A percentile compares a stretch with the other conserved stretches of the same genome.
Evolutionary conservation across 2,797 vertebrate genomes (phyloP).

Genomic region (Myripristis jacobus): DNA sequence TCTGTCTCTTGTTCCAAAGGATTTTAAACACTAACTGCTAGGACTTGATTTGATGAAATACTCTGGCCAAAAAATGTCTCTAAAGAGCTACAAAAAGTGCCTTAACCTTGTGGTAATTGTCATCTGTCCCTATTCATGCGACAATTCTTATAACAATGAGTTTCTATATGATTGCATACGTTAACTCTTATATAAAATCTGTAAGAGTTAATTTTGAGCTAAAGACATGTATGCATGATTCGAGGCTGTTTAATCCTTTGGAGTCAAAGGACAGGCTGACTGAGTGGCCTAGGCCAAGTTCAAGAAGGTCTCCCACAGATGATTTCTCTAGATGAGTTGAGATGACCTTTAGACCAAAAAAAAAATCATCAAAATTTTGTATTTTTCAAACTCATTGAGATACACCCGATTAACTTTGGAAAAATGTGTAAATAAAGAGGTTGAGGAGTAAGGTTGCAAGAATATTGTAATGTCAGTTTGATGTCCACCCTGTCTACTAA

Average conservation of each 20-base stretch:
- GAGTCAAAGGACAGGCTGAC: conserved; percentile 22
- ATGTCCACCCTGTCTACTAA: no score
- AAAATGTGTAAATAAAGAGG: no score
- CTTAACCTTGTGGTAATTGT: no score
- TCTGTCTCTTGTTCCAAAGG: not conserved
- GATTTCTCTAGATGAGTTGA: not conserved
- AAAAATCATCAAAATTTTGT: conserved; percentile 7
- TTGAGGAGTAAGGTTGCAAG: no score
- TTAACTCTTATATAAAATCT: no score
- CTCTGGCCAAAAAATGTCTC: conserved; percentile 8
- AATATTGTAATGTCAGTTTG: no score
- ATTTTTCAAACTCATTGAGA: not conserved
- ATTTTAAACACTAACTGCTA: not conserved
- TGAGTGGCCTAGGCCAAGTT: conserved; percentile 32
- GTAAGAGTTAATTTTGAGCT: conserved; percentile 34
- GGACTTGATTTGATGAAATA: conserved; percentile 27
- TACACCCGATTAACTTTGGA: not conserved
- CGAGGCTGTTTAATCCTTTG: conserved; percentile 50
- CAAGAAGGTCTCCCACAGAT: conserved; percentile 16
- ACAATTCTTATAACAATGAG: conserved; percentile 32
- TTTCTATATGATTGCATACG: no score
- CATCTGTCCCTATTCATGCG: conserved; percentile 30
- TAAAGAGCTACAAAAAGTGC: conserved; percentile 7
- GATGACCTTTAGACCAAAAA: not conserved
- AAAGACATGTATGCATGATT: conserved; percentile 40